Conservation (phyloP, 2,113 vertebrate species). For the Hyperoodon ampullatus region DNA sequence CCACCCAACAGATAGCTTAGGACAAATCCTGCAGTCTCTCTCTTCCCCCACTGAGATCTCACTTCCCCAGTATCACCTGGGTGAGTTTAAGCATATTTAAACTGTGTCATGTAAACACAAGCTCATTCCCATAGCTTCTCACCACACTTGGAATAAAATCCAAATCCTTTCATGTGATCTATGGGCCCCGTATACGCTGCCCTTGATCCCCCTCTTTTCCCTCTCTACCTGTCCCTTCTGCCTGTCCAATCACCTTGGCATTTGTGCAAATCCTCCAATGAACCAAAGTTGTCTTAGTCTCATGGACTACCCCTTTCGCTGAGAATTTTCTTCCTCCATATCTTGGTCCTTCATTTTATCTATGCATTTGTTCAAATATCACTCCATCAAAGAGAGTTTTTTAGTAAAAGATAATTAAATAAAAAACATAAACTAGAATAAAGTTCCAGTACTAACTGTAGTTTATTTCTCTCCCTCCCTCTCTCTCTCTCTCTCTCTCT, state of each 20-base stretch:
- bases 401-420: too few species aligned
- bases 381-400: background rate
- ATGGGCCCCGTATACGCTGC: background rate
- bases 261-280: background rate
- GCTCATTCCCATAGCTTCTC: background rate
- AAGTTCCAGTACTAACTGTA: background rate
- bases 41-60: background rate
- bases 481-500: too few species aligned
- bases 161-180: background rate
- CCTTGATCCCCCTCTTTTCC: background rate
- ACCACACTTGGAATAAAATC: background rate
- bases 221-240: background rate
- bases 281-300: background rate
- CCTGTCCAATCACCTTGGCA: background rate
- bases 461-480: background rate
- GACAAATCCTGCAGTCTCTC: background rate
- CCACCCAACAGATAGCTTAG: accelerated
- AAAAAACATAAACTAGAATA: background rate
- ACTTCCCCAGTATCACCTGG: background rate
- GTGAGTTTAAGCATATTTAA: background rate
- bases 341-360: background rate
- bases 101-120: background rate
- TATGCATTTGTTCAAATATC: background rate
- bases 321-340: background rate
- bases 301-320: background rate